Base-by-base conservation (phyloP, 1,140 invertebrate genomes). In the Zaprionus taronus region DNA sequence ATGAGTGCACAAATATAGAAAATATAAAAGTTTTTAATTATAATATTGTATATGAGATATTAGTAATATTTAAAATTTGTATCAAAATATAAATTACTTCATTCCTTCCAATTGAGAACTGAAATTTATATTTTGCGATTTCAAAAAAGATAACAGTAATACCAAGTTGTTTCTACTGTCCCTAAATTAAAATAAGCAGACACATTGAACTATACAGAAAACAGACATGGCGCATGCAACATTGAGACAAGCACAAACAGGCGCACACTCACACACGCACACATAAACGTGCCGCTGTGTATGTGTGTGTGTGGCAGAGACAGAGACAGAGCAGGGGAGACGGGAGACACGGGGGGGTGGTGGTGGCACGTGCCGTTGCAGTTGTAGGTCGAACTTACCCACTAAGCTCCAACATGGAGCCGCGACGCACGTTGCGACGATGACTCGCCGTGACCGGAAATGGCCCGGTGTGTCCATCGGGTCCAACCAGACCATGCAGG, bases 381-480 rank as follows among this genome's bases (percentile, higher is more conserved):
- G 70, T 38, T 56, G 62, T n/a, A 53, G 15, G 53, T 49, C 38
- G 15, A 66, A 94, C 95, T 93, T 94, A 96, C 95, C 95, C 95
- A 74, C 94, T 95, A 12, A 96, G 93, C 91, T 96, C 95, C 79
- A 96, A 91, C 95, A 96, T 95, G 17, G 95, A 96, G 80, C 95
- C 95, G 78, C 95, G 92, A 76, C 95, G 93, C 62, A 94, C 94
- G 81, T 95, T 95, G 14, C 95, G 93, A 24, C 95, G 92, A 91
- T 95, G 95, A 31, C 93, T 93, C 7, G 94, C 94, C 15, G 93
- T 94, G 38, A 79, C 91, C 58, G 92, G 82, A 72, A 92, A 93
- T 0, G 87, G 91, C 9, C 90, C 92, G 14, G 92, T 64, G 64
- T 93, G 92, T 2, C 81, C 84, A n/a, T 84, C 78, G 34, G 89